Conservation (phyloP, 2,888 invertebrate species). For the Malthinus seriepunctatus region DNA sequence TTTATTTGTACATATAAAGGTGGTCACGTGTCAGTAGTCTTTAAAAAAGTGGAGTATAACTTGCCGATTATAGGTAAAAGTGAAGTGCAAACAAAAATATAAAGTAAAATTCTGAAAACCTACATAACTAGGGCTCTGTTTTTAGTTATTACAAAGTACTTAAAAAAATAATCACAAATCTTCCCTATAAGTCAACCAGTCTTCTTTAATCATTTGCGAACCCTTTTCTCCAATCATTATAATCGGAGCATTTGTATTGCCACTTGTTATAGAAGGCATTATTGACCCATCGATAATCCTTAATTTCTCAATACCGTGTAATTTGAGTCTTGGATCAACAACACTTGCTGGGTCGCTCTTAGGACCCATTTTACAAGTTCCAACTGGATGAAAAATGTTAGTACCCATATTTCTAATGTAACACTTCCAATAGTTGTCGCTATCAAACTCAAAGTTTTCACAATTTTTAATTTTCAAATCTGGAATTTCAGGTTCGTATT, state of each 20-base stretch:
- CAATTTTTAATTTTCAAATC: constrained; percentile 57
- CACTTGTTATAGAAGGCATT: constrained; percentile 58
- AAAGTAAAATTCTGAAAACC: too few species aligned
- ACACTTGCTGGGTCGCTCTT: constrained; percentile 62
- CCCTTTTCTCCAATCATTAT: constrained; percentile 62
- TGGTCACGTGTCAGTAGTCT: too few species aligned
- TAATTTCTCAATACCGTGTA: constrained; percentile 56
- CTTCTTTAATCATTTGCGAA: constrained; percentile 56
- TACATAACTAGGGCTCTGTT: too few species aligned
- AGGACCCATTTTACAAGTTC: constrained; percentile 73
- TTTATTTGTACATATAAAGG: too few species aligned
- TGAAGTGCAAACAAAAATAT: too few species aligned
- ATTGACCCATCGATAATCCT: constrained; percentile 55
- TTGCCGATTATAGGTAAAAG: too few species aligned
- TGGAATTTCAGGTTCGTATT: constrained; percentile 47
- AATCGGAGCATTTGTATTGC: constrained; percentile 58
- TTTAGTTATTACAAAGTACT: too few species aligned
- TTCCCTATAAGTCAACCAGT: constrained; percentile 30
- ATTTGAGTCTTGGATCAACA: constrained; percentile 67
- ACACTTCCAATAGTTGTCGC: constrained; percentile 59
- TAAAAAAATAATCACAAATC: too few species aligned
- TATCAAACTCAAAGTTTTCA: constrained; percentile 45
- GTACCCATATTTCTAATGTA: constrained; percentile 45
- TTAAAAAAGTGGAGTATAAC: too few species aligned
- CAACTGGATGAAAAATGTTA: constrained; percentile 43